Evolutionary conservation across 2,888 invertebrate genomes (phyloP).

Genomic region (Smittia aterrima): DNA sequence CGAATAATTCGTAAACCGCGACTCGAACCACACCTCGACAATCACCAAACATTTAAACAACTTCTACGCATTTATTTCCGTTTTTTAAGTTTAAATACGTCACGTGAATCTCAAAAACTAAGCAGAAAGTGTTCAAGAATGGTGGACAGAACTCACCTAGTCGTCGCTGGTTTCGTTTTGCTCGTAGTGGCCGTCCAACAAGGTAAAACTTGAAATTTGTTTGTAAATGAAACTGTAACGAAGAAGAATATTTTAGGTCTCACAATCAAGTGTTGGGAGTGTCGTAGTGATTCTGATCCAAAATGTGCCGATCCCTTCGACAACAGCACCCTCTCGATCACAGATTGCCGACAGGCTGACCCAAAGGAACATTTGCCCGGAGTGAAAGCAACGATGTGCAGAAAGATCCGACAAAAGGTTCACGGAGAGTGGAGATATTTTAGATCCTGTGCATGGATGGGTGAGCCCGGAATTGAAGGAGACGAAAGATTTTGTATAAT

Average conservation of each 20-base stretch:
- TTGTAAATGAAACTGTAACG: not conserved
- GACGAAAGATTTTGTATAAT: slow-evolving; percentile 89
- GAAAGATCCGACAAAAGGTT: slow-evolving; percentile 89
- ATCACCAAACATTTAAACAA: not conserved
- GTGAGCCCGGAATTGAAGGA: slow-evolving; percentile 84
- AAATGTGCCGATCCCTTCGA: slow-evolving; percentile 92
- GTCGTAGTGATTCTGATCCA: slow-evolving; percentile 83
- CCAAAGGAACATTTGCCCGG: slow-evolving; percentile 67
- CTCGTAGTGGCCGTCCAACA: slow-evolving; percentile 22
- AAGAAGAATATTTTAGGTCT: not conserved
- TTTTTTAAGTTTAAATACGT: not conserved
- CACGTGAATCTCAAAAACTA: not conserved
- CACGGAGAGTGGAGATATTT: slow-evolving; percentile 87
- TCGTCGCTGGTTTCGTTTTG: not conserved
- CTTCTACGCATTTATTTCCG: not conserved
- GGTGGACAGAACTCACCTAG: slow-evolving; percentile 14
- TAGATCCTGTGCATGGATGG: slow-evolving; percentile 84
- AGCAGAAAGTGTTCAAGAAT: not conserved
- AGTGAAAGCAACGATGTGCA: slow-evolving; percentile 77
- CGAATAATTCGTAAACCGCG: not conserved
- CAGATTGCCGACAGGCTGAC: slow-evolving; percentile 68
- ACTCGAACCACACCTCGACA: not conserved
- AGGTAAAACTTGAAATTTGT: slow-evolving; percentile 27
- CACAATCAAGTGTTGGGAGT: slow-evolving; percentile 85
- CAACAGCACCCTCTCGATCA: slow-evolving; percentile 81